A percentile compares a stretch with the other conserved stretches of the same genome.
Conservation (phyloP, 2,888 invertebrate genomes). For the Tromatobia lineatoria region DNA sequence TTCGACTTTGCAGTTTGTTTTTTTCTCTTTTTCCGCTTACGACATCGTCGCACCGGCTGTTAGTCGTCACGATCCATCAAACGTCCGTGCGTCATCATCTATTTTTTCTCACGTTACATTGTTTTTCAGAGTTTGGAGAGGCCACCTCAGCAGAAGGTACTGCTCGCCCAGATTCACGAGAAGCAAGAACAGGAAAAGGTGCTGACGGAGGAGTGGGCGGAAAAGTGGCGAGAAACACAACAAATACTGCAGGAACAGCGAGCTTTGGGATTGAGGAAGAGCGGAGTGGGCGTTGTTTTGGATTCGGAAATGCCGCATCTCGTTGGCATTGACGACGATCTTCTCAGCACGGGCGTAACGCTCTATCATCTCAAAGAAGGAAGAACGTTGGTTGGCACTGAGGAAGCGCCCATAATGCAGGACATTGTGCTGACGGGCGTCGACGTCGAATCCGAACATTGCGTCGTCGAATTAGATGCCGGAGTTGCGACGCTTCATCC, state of each 20-base stretch:
- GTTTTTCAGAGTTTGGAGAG: constrained; percentile 85
- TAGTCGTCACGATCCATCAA: neutral
- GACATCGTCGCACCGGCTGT: no score
- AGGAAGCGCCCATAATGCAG: constrained; percentile 89
- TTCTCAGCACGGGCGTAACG: constrained; percentile 95
- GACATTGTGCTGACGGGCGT: constrained; percentile 93
- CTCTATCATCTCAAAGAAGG: constrained; percentile 97
- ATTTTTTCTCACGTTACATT: constrained; percentile 12
- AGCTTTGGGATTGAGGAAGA: constrained; percentile 94
- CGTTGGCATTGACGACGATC: constrained; percentile 96
- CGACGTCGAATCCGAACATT: constrained; percentile 93
- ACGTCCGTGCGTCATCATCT: neutral
- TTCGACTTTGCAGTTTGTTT: no score
- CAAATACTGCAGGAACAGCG: constrained; percentile 95
- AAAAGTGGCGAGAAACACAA: constrained; percentile 97
- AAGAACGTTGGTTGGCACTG: constrained; percentile 93
- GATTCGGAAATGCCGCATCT: constrained; percentile 97
- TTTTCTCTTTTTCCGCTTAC: no score
- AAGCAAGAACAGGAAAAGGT: constrained; percentile 96
- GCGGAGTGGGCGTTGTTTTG: constrained; percentile 94
- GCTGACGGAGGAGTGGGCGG: constrained; percentile 96
- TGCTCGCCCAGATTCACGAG: constrained; percentile 93
- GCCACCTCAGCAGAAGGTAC: constrained; percentile 88
- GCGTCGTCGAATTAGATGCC: constrained; percentile 90
- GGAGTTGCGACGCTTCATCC: constrained; percentile 93